Evolutionary conservation across 2,888 invertebrate genomes (phyloP).

Genomic region (Cenopis cana): DNA sequence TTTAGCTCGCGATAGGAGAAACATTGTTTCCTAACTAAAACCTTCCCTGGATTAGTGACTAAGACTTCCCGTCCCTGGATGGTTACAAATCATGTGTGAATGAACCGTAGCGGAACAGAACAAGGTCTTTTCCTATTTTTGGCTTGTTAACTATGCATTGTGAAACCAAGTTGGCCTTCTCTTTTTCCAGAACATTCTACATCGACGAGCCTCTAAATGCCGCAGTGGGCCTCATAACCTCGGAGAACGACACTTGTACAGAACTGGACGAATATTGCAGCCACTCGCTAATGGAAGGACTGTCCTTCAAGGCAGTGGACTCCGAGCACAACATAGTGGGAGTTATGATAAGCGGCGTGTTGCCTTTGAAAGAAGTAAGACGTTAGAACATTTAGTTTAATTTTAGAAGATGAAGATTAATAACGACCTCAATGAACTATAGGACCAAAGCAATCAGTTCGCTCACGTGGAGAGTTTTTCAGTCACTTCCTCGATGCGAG

Average conservation of each 20-base stretch:
- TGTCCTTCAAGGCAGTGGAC: conserved; percentile 87
- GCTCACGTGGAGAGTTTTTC: too few relatives aligned
- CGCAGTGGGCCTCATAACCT: conserved; percentile 75
- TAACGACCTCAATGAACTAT: background rate
- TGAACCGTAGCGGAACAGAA: too few relatives aligned
- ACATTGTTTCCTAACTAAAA: too few relatives aligned
- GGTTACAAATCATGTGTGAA: too few relatives aligned
- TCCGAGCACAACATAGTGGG: conserved; percentile 84
- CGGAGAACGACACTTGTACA: conserved; percentile 68
- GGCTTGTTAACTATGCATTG: too few relatives aligned
- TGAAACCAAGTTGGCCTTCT: too few relatives aligned
- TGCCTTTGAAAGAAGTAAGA: conserved; percentile 66
- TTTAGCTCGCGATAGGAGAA: too few relatives aligned
- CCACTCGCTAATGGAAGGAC: conserved; percentile 82
- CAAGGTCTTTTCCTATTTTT: too few relatives aligned
- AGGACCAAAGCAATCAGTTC: background rate
- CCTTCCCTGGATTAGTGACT: too few relatives aligned
- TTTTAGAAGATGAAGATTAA: background rate
- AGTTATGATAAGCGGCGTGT: conserved; percentile 81
- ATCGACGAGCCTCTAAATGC: conserved; percentile 87
- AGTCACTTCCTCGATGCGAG: too few relatives aligned
- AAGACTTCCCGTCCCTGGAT: too few relatives aligned
- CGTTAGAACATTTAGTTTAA: background rate
- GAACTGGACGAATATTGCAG: conserved; percentile 87
- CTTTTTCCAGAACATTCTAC: conserved; percentile 84